Percentiles rank a stretch among this genome's conserved stretches.
Conservation (phyloP, 2,113 vertebrate species). For the Nipponia nippon region DNA sequence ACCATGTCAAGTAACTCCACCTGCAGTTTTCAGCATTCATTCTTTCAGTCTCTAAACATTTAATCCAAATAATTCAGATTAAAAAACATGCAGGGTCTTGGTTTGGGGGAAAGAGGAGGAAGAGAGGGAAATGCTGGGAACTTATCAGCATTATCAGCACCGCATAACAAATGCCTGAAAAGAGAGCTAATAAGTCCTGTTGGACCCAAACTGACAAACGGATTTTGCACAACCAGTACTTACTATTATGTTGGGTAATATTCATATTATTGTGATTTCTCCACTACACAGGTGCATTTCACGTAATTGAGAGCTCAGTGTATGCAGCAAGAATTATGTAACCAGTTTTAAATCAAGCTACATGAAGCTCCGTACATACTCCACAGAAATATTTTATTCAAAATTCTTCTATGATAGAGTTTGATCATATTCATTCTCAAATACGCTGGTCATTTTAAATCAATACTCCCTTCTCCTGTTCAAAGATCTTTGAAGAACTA, state of each 20-base stretch:
- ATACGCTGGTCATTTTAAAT: not conserved
- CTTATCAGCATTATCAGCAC: not conserved
- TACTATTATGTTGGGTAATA: not conserved
- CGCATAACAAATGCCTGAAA: not conserved
- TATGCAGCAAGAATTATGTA: not conserved
- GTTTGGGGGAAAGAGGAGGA: not conserved
- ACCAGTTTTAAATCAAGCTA: not conserved
- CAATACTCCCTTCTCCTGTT: not conserved
- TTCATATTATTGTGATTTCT: not conserved
- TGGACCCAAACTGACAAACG: not conserved
- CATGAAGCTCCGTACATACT: not conserved
- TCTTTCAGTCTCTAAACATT: not conserved
- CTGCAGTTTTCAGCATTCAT: not conserved
- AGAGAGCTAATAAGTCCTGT: not conserved
- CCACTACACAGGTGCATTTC: not conserved
- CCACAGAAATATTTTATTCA: not conserved
- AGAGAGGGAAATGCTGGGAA: not conserved
- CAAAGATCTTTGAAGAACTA: not conserved
- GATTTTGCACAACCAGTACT: not conserved
- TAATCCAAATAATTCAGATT: not conserved
- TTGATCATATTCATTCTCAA: not conserved
- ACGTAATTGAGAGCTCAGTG: not conserved
- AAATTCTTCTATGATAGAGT: fast-evolving
- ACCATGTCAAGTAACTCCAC: not conserved
- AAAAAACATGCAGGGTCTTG: not conserved